These are phyloP conservation scores for Tyrophagus putrescentiae DNA, from an alignment of 1,140 invertebrate genomes.

Conservation along the genomic window DNA sequence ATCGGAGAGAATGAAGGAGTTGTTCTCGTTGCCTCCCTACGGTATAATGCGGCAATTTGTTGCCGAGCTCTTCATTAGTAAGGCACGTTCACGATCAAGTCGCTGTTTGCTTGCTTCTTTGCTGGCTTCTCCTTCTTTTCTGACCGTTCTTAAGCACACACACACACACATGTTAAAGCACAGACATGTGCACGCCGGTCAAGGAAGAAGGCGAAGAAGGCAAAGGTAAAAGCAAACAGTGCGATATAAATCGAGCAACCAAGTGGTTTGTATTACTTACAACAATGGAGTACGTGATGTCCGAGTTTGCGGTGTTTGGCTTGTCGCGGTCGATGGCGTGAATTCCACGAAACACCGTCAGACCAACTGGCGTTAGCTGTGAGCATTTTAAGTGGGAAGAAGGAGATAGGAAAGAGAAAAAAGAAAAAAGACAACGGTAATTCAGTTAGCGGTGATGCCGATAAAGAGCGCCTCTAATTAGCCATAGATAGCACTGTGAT, in stretches of 20 bases:
- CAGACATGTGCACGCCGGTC: too few relatives aligned
- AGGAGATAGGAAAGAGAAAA: slow-evolving; percentile 10
- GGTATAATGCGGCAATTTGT: not conserved
- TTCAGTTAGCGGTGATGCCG: too few relatives aligned
- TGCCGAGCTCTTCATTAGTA: not conserved
- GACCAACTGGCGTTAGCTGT: slow-evolving; percentile 65
- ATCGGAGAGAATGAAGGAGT: slow-evolving; percentile 59
- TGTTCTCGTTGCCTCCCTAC: slow-evolving; percentile 50
- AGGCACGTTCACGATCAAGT: too few relatives aligned
- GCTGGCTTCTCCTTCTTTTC: too few relatives aligned
- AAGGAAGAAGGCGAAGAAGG: too few relatives aligned
- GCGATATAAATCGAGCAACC: too few relatives aligned
- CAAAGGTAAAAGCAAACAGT: too few relatives aligned
- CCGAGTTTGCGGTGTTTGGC: slow-evolving; percentile 72
- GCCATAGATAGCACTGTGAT: too few relatives aligned
- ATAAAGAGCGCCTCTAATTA: too few relatives aligned
- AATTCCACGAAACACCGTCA: slow-evolving; percentile 63
- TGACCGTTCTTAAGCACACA: too few relatives aligned
- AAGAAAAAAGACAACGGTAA: slow-evolving; percentile 5
- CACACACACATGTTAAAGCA: too few relatives aligned
- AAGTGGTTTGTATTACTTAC: slow-evolving; percentile 36
- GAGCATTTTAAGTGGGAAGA: slow-evolving; percentile 28
- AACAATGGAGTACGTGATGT: slow-evolving; percentile 63
- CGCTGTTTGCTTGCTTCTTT: too few relatives aligned
- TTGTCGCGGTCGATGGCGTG: slow-evolving; percentile 62